Evolutionary conservation across 2,797 vertebrate genomes (phyloP).

Genomic region (Cryptoprocta ferox): DNA sequence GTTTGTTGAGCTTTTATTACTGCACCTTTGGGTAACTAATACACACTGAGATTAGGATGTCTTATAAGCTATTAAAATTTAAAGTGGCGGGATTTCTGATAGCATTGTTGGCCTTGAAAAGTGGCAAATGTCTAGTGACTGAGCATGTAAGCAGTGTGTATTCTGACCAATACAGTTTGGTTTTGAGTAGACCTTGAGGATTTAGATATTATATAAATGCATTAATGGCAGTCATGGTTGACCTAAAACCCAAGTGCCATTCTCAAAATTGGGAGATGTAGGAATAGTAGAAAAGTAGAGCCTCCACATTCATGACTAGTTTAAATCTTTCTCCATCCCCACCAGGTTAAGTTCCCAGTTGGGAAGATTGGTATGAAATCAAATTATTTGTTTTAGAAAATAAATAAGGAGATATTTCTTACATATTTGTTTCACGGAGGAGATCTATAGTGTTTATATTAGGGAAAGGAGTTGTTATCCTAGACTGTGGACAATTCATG

Average conservation of each 20-base stretch:
- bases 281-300: background rate
- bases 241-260: background rate
- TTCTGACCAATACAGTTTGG: background rate
- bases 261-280: background rate
- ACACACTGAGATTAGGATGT: background rate
- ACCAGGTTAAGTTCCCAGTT: background rate
- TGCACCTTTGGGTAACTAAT: background rate
- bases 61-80: background rate
- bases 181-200: background rate
- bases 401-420: background rate
- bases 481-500: background rate
- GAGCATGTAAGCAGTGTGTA: background rate
- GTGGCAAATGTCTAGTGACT: background rate
- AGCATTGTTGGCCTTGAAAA: background rate
- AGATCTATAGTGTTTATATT: background rate
- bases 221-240: background rate
- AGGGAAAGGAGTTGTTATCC: background rate
- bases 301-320: no score
- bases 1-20: background rate
- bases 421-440: background rate
- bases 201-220: background rate
- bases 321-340: background rate
- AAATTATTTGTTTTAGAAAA: background rate
- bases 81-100: background rate
- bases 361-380: background rate